Conservation (phyloP, 2,113 vertebrate species). For the Tenrec ecaudatus region DNA sequence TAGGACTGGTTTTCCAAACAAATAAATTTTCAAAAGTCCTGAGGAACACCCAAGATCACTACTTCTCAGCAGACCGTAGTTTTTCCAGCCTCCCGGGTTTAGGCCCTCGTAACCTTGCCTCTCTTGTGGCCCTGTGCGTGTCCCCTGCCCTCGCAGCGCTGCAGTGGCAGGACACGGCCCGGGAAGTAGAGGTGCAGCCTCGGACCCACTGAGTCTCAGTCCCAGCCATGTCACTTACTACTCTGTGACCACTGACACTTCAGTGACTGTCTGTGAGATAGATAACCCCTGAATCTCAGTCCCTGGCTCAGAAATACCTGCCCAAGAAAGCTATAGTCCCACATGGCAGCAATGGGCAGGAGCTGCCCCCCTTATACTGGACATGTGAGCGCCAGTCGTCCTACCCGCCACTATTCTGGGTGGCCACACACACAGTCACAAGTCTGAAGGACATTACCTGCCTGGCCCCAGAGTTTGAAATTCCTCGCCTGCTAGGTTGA, state of each 20-base stretch:
- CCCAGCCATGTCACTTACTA: background rate
- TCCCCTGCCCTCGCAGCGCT: background rate
- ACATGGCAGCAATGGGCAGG: background rate
- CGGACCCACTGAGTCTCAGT: background rate
- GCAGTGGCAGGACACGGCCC: background rate
- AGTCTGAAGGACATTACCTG: background rate
- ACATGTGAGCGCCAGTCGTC: too few relatives aligned
- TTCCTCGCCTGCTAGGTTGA: background rate
- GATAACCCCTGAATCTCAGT: background rate
- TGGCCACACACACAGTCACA: background rate
- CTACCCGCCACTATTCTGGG: background rate
- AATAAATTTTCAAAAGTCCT: conserved; percentile 8
- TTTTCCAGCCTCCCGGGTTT: background rate
- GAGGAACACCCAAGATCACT: background rate
- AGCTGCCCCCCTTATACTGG: background rate
- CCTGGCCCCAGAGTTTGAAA: background rate
- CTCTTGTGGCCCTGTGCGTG: background rate
- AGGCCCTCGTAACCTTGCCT: background rate
- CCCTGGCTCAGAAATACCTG: background rate
- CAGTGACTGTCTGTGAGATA: background rate
- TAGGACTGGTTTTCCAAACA: conserved; percentile 11
- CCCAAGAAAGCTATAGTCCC: background rate
- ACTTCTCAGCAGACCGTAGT: background rate
- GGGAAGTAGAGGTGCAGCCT: background rate
- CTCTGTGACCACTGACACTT: background rate